Percentiles rank a stretch among this genome's conserved stretches.
Conservation (phyloP, 2,113 vertebrate genomes). For the Elaphurus davidianus region DNA sequence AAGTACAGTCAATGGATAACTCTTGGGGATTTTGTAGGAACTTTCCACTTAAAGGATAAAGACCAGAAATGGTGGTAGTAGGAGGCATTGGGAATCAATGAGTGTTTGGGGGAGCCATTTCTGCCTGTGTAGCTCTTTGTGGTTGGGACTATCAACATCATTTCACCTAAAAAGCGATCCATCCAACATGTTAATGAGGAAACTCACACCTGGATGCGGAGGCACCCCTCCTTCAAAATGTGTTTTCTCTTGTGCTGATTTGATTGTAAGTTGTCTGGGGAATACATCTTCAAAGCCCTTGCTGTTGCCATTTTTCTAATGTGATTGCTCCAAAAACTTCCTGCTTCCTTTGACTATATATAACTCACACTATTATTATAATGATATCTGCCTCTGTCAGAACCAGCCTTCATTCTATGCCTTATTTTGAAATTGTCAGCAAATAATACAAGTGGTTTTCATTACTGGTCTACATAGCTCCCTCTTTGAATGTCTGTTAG, state of each 20-base stretch:
- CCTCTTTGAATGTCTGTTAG: background rate
- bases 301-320: background rate
- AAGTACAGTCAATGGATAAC: background rate
- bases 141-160: background rate
- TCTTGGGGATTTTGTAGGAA: background rate
- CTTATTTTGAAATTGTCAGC: background rate
- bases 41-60: background rate
- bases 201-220: background rate
- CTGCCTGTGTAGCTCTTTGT: background rate
- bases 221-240: background rate
- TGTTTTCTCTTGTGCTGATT: background rate
- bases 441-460: background rate
- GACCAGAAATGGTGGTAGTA: background rate
- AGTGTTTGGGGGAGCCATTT: background rate
- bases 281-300: conserved; percentile 6
- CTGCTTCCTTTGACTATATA: conserved; percentile 23
- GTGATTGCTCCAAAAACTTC: background rate
- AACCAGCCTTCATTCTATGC: background rate
- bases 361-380: background rate
- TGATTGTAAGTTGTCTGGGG: background rate
- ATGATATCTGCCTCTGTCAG: background rate
- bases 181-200: background rate
- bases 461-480: background rate
- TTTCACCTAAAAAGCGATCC: background rate
- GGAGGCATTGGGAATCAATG: background rate